Base-by-base conservation (phyloP, 2,888 invertebrate genomes). In the Acronicta leporina region DNA sequence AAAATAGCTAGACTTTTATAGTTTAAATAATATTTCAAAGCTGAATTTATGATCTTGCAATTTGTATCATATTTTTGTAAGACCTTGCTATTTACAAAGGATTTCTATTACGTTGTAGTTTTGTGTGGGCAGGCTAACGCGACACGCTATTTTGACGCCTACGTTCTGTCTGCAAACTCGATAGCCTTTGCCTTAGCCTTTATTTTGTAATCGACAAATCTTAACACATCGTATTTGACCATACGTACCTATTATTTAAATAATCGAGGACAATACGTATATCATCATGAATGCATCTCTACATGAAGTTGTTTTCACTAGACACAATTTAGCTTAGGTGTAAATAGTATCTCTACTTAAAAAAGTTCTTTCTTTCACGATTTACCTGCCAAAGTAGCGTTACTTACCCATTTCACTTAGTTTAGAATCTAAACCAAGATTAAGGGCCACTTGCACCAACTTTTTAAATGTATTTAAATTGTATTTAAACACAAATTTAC, bases 111-210 rank as follows among this genome's bases (percentile, higher is more conserved):
- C 51, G 66, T 73, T 73, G 73, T 68, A 71, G 58, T 58, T 63
- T 49, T 49, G 66, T 57, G 81, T 81, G 70, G 83, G 83, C 51
- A 69, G 71, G 78, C 16, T 5, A 68, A 55, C 64, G 68, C 57
- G 67, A 59, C 68, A 58, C 55, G 48, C 46, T 60, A 61, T 55
- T 56, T 52, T 45, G 52, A 67, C 73, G 61, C 78, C 78, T 73
- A 80, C 79, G 58, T 47, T 65, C 44, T 62, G 66, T 69, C 68
- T 72, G 51, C 63, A 54, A 30, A 61, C 61, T 63, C 33, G 59
- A 70, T 56, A 60, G 52, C 68, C 71, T 71, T 77, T 68, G 63
- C 68, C 71, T 71, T 77, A 68, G 64, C 46, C 52, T 62, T 70
- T 60, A 63, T 69, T 70, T 76, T 47, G 67, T 73, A 79, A 79